A percentile compares a stretch with the other conserved stretches of the same genome.
Conservation (phyloP, 2,797 vertebrate species). For the Anguilla marmorata region DNA sequence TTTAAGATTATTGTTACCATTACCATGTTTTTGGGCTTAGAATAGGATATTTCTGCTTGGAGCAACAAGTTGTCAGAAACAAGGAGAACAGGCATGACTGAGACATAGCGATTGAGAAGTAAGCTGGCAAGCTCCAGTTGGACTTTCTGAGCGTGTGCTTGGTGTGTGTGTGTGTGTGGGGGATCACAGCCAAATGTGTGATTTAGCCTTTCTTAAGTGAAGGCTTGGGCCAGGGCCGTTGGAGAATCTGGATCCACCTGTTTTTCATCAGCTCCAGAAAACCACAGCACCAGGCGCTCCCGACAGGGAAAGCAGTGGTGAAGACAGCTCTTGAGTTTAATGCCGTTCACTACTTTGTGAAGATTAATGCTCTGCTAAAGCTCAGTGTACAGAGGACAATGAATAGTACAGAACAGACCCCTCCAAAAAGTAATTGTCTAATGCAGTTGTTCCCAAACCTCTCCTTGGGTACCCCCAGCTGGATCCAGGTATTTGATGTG, state of each 20-base stretch:
- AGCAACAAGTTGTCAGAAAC: slow-evolving; percentile 2
- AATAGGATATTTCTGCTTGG: neutral
- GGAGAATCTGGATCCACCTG: slow-evolving; percentile 48
- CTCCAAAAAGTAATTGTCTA: neutral
- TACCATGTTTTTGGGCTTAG: neutral
- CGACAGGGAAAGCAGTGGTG: neutral
- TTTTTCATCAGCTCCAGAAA: slow-evolving; percentile 45
- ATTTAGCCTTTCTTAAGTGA: slow-evolving; percentile 24
- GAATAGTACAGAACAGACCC: neutral
- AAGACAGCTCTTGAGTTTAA: slow-evolving; percentile 26
- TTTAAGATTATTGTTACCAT: neutral
- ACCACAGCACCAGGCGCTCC: slow-evolving; percentile 25
- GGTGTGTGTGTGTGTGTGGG: slow-evolving; percentile 21
- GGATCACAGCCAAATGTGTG: slow-evolving; percentile 31
- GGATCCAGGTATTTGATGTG: too few species aligned
- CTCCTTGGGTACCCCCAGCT: too few species aligned
- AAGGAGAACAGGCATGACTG: neutral
- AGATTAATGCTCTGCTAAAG: neutral
- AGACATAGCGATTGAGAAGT: neutral
- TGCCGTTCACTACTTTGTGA: neutral
- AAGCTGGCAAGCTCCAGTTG: neutral
- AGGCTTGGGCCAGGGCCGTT: neutral
- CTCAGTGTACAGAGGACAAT: neutral
- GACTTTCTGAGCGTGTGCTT: slow-evolving; percentile 36
- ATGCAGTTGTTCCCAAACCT: neutral